phyloP scores from a whole-genome alignment of 2,888 invertebrate species.

The Laothoe populi region DNA sequence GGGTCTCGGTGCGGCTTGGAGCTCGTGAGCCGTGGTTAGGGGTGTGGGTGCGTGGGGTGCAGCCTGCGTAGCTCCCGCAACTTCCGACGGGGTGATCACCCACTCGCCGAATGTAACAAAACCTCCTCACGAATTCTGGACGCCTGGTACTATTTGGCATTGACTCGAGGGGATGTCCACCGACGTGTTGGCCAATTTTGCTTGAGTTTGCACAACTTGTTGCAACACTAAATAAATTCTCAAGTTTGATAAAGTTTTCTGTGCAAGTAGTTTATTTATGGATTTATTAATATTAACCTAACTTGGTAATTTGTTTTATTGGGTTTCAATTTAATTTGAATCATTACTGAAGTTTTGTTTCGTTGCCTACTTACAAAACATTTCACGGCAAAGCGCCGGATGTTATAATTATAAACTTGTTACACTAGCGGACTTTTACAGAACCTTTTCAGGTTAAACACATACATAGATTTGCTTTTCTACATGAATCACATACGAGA shows the following conservation, averaged over 20 bases:
- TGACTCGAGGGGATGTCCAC: constrained; percentile 72
- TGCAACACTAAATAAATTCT: background rate
- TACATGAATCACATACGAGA: too few species aligned
- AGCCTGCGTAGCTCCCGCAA: constrained; percentile 35
- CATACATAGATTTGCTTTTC: constrained; percentile 22
- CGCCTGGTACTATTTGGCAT: constrained; percentile 83
- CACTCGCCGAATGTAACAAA: constrained; percentile 49
- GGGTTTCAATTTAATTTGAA: too few species aligned
- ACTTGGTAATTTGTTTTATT: constrained; percentile 18
- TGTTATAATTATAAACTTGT: constrained; percentile 28
- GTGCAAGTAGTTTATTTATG: background rate
- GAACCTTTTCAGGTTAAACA: constrained; percentile 17
- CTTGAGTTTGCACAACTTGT: constrained; percentile 21
- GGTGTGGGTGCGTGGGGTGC: constrained; percentile 52
- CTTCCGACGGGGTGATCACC: constrained; percentile 38
- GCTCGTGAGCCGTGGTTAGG: constrained; percentile 51
- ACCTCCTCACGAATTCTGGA: constrained; percentile 56
- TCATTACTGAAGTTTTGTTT: too few species aligned
- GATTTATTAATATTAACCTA: background rate
- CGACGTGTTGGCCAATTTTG: constrained; percentile 57
- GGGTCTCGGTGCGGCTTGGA: constrained; percentile 46
- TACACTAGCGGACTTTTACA: constrained; percentile 13
- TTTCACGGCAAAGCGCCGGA: constrained; percentile 18
- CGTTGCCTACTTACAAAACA: constrained; percentile 27
- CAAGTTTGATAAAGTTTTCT: constrained; percentile 1